Conservation (phyloP, 2,888 invertebrate genomes). For the Shargacucullia verbasci region DNA sequence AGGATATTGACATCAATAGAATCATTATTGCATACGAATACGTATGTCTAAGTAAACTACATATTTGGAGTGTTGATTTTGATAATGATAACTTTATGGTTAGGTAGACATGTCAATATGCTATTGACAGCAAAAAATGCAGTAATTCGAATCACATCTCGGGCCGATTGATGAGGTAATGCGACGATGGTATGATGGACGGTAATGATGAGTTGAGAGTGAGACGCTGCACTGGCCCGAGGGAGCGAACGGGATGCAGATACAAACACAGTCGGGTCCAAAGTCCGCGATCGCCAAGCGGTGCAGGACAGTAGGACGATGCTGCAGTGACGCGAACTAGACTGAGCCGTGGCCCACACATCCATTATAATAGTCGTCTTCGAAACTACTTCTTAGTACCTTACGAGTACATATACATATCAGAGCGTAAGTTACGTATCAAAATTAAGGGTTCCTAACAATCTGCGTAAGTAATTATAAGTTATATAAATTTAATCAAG, state of each 20-base stretch:
- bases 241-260: conserved; percentile 76
- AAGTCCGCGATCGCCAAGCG: conserved; percentile 78
- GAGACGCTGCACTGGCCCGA: conserved; percentile 56
- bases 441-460: background rate
- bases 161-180: conserved; percentile 77
- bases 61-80: conserved; percentile 37
- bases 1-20: background rate
- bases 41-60: too few relatives aligned
- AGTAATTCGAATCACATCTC: conserved; percentile 67
- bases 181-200: conserved; percentile 69
- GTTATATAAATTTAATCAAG: too few relatives aligned
- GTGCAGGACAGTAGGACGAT: conserved; percentile 75
- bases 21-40: conserved; percentile 6
- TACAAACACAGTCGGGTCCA: conserved; percentile 80
- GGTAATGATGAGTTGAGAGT: conserved; percentile 63
- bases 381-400: background rate
- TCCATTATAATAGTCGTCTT: conserved; percentile 10
- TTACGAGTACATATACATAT: too few relatives aligned
- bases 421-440: background rate
- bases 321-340: conserved; percentile 52
- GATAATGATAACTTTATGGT: conserved; percentile 47
- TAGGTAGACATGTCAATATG: conserved; percentile 40
- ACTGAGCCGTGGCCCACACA: conserved; percentile 38
- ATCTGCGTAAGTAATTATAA: background rate
- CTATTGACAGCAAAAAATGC: conserved; percentile 70